These are phyloP conservation scores for Rhadinocentrus ornatus DNA, from an alignment of 2,797 vertebrate species.

Conservation along the genomic window DNA sequence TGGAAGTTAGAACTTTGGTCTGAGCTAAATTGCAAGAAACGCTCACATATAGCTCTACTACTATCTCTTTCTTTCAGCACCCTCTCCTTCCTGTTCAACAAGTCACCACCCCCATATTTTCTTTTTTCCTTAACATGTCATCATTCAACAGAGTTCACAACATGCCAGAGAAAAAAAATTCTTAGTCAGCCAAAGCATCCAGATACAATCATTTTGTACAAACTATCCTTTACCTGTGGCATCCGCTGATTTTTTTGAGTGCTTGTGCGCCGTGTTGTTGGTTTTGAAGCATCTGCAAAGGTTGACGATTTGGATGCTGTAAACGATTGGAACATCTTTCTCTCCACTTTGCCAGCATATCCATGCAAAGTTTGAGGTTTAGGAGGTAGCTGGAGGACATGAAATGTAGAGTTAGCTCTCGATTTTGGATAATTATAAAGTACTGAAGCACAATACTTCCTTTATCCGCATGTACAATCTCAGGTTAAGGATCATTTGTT, in stretches of 20 bases:
- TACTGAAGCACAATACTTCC: slow-evolving; percentile 12
- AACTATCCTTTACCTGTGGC: slow-evolving; percentile 68
- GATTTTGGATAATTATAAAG: slow-evolving; percentile 3
- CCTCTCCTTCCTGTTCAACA: slow-evolving; percentile 64
- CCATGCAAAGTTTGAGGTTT: slow-evolving; percentile 85
- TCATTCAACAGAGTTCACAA: not conserved
- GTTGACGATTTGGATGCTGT: slow-evolving; percentile 43
- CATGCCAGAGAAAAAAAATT: not conserved
- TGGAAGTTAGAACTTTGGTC: not conserved
- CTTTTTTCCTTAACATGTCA: slow-evolving; percentile 20
- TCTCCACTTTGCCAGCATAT: slow-evolving; percentile 69
- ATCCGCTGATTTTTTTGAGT: slow-evolving; percentile 60
- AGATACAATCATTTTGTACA: not conserved
- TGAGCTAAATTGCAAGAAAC: slow-evolving; percentile 17
- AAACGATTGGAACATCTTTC: slow-evolving; percentile 35
- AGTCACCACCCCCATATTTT: slow-evolving; percentile 34
- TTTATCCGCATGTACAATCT: slow-evolving; percentile 8
- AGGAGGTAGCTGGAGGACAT: slow-evolving; percentile 82
- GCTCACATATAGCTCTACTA: slow-evolving; percentile 17
- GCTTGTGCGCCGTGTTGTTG: slow-evolving; percentile 44
- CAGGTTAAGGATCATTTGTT: slow-evolving; percentile 10
- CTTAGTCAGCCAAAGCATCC: not conserved
- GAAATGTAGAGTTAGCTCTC: slow-evolving; percentile 1
- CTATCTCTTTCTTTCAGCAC: slow-evolving; percentile 54
- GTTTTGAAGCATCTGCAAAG: slow-evolving; percentile 55